phyloP scores from a whole-genome alignment of 2,888 invertebrate genomes.

The Deladenus siricidicola region DNA sequence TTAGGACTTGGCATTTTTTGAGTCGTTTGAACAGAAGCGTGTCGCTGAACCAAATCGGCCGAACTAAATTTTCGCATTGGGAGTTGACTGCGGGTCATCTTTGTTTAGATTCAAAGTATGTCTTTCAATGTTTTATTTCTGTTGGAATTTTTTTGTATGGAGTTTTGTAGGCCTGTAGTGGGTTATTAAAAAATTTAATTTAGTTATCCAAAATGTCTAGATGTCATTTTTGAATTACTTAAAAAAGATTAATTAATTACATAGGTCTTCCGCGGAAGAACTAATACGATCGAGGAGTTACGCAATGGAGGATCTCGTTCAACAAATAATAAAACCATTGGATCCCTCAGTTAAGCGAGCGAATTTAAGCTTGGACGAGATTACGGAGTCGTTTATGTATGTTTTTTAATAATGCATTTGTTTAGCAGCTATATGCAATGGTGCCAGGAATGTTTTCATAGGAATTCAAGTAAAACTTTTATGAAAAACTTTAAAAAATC shows the following conservation, averaged over 20 bases:
- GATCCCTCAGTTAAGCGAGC: slow-evolving; percentile 32
- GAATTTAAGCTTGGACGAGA: slow-evolving; percentile 19
- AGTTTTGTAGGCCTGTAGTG: too few species aligned
- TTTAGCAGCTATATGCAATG: too few species aligned
- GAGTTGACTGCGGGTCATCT: slow-evolving; percentile 48
- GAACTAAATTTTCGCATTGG: slow-evolving; percentile 44
- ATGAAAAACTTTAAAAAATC: too few species aligned
- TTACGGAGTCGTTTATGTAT: slow-evolving; percentile 34
- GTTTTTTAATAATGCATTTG: too few species aligned
- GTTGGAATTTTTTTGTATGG: too few species aligned
- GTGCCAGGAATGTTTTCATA: too few species aligned
- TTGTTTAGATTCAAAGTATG: slow-evolving; percentile 41
- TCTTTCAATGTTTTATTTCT: too few species aligned
- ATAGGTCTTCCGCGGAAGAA: slow-evolving; percentile 74
- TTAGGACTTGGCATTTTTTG: slow-evolving; percentile 78
- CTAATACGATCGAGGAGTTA: slow-evolving; percentile 77
- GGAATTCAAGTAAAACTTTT: too few species aligned
- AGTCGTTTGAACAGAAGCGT: slow-evolving; percentile 71
- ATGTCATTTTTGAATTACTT: too few species aligned
- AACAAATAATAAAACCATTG: slow-evolving; percentile 53
- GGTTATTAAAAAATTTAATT: too few species aligned
- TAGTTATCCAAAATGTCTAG: too few species aligned
- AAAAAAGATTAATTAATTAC: slow-evolving; percentile 15
- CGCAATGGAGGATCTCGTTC: slow-evolving; percentile 67
- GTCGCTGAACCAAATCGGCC: slow-evolving; percentile 33